phyloP scores from a whole-genome alignment of 2,888 invertebrate species.

The Cheilosia pagana region DNA sequence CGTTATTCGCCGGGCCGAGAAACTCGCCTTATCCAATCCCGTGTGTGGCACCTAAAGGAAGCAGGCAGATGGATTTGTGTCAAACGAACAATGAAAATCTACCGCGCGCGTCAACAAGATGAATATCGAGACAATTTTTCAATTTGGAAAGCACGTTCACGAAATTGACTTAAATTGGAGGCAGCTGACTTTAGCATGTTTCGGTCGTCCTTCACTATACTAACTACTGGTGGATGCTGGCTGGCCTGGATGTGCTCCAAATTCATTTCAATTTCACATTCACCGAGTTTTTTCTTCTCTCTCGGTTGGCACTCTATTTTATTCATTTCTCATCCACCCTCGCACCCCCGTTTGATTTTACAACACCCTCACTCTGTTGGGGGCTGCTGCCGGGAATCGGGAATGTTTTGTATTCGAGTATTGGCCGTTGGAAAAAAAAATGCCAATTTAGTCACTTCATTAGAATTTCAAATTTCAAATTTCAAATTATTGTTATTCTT shows the following conservation, averaged over 20 bases:
- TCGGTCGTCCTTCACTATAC: background rate
- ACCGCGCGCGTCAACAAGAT: conserved; percentile 69
- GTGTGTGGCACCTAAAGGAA: conserved; percentile 2
- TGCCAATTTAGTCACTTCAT: conserved; percentile 70
- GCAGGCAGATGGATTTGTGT: conserved; percentile 69
- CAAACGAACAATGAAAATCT: conserved; percentile 68
- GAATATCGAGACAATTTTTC: conserved; percentile 74
- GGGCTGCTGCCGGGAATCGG: conserved; percentile 20
- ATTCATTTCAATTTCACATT: conserved; percentile 69
- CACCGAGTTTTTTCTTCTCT: conserved; percentile 3
- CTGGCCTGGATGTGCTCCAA: conserved; percentile 60
- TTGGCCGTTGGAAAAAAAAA: conserved; percentile 20
- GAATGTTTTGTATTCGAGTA: conserved; percentile 35
- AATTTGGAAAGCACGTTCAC: conserved; percentile 69
- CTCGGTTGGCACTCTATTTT: conserved; percentile 69
- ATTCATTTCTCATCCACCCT: conserved; percentile 52
- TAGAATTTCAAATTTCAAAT: conserved; percentile 65
- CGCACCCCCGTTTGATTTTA: conserved; percentile 9
- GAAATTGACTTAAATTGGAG: conserved; percentile 73
- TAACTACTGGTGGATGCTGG: conserved; percentile 20
- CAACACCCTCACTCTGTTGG: conserved; percentile 28
- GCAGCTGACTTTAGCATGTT: conserved; percentile 68
- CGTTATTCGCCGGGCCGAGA: background rate
- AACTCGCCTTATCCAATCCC: background rate
- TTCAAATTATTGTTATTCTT: conserved; percentile 59